These are phyloP conservation scores for Polyergus mexicanus DNA, from an alignment of 1,140 invertebrate genomes.

Conservation along the genomic window DNA sequence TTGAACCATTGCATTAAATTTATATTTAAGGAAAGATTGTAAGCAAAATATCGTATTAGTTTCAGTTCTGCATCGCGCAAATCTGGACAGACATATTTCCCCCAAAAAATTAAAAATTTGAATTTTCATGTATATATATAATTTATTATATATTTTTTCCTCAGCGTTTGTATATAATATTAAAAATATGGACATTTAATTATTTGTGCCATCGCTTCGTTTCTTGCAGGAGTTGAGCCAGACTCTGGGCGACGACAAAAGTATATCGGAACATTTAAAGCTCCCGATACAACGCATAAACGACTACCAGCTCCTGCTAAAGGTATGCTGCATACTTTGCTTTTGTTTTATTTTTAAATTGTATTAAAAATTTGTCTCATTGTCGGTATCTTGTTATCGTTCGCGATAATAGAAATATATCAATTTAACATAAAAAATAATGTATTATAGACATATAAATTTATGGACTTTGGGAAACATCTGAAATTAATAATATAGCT, in stretches of 20 bases:
- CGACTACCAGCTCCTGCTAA: conserved; percentile 98
- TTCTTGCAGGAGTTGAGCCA: conserved; percentile 92
- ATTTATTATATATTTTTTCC: neutral
- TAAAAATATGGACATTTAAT: neutral
- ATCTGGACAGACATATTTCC: neutral
- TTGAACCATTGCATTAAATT: neutral
- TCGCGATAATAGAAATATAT: neutral
- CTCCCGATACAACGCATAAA: conserved; percentile 98
- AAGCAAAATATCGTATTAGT: neutral
- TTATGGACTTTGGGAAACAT: neutral
- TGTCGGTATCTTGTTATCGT: neutral
- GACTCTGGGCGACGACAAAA: conserved; percentile 95
- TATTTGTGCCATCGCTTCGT: conserved; percentile 1
- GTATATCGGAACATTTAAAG: conserved; percentile 95
- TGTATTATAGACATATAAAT: neutral
- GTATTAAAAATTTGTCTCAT: neutral
- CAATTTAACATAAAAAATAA: neutral
- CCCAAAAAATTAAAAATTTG: neutral
- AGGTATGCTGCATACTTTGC: conserved; percentile 88
- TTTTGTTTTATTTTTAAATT: neutral
- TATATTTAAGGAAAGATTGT: neutral
- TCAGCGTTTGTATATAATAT: neutral
- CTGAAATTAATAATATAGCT: too few relatives aligned
- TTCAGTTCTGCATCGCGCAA: neutral
- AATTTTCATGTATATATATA: neutral